Evolutionary conservation across 2,113 vertebrate species (phyloP).

Genomic region (Cyphomyrus plagiostoma): DNA sequence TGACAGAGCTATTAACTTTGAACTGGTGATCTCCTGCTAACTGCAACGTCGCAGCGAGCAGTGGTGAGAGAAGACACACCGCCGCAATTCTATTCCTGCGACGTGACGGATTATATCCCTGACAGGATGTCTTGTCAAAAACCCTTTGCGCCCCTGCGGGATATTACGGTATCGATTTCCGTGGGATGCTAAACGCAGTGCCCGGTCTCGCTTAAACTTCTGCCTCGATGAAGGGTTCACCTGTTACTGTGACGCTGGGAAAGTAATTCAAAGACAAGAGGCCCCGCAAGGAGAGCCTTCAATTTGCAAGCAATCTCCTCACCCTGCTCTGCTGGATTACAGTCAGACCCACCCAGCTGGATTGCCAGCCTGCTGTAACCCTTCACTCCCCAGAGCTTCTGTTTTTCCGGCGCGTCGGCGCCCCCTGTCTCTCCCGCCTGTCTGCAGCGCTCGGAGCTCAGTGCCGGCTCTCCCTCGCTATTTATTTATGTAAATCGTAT

Average conservation of each 20-base stretch:
- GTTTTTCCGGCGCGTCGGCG: not conserved
- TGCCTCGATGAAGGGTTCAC: slow-evolving; percentile 25
- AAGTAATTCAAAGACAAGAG: slow-evolving; percentile 17
- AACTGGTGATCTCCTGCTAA: slow-evolving; percentile 29
- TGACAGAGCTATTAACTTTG: slow-evolving; percentile 50
- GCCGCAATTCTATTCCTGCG: slow-evolving; percentile 18
- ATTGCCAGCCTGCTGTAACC: not conserved
- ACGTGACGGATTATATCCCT: slow-evolving; percentile 36
- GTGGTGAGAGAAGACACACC: slow-evolving; percentile 44
- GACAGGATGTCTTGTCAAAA: slow-evolving; percentile 39
- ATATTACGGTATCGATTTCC: slow-evolving; percentile 41
- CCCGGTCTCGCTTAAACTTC: slow-evolving; percentile 29
- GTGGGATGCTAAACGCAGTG: slow-evolving; percentile 24
- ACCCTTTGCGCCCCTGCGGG: slow-evolving; percentile 27
- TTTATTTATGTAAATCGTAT: not conserved
- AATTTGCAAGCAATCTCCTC: slow-evolving; percentile 33
- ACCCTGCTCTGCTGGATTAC: slow-evolving; percentile 27
- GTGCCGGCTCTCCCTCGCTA: not conserved
- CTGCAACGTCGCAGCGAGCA: not conserved
- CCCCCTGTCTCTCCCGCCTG: not conserved
- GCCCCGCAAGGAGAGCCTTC: slow-evolving; percentile 23
- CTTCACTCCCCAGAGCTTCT: not conserved
- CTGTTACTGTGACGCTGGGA: slow-evolving; percentile 35
- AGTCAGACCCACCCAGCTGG: slow-evolving; percentile 7
- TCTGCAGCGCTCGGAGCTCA: not conserved